Conservation (phyloP, 2,113 vertebrate genomes). For the Ammospiza caudacuta region DNA sequence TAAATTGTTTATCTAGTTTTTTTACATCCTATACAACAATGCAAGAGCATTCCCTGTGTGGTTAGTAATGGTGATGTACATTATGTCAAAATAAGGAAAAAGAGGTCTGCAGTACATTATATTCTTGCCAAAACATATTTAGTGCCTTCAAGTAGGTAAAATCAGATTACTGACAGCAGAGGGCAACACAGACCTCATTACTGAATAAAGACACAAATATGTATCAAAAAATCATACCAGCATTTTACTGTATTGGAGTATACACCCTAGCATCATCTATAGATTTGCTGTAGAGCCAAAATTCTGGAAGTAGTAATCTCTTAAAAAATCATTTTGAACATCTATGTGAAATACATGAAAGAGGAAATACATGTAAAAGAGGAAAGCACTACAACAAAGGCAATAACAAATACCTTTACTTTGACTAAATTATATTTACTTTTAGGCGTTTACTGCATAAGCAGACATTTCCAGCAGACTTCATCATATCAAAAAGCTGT, state of each 20-base stretch:
- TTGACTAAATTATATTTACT: background rate
- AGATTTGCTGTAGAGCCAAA: background rate
- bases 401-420: background rate
- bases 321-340: background rate
- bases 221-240: background rate
- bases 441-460: background rate
- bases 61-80: background rate
- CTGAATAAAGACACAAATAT: background rate
- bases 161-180: background rate
- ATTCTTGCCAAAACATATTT: background rate
- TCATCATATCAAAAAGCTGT: background rate
- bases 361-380: background rate
- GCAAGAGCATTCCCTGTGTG: background rate
- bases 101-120: rapidly evolving
- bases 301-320: background rate
- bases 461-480: background rate
- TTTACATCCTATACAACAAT: background rate
- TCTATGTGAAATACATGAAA: background rate
- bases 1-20: background rate
- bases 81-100: background rate
- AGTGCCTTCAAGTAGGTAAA: background rate
- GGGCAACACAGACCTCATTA: background rate
- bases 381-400: background rate
- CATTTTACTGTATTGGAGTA: background rate
- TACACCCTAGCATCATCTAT: background rate